phyloP scores from a whole-genome alignment of 2,888 invertebrate genomes.

The Myopa testacea region DNA sequence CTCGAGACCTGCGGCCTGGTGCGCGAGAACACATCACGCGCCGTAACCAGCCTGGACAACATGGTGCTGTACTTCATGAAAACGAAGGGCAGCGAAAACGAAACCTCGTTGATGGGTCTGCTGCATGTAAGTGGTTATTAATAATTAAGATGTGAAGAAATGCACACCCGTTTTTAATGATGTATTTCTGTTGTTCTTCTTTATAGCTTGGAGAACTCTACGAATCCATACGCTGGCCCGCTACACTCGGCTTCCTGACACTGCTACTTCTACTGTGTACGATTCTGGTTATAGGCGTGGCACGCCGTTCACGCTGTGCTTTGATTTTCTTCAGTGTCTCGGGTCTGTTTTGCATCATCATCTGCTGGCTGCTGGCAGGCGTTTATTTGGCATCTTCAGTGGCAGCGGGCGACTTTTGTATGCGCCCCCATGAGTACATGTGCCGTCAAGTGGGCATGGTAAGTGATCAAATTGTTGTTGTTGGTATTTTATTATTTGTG shows the following conservation, averaged over 20 bases:
- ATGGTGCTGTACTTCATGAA: conserved; percentile 68
- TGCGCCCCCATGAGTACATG: conserved; percentile 77
- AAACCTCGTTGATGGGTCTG: conserved; percentile 65
- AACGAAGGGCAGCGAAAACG: conserved; percentile 66
- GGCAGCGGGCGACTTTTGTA: conserved; percentile 86
- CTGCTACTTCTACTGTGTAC: conserved; percentile 65
- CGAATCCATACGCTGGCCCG: conserved; percentile 68
- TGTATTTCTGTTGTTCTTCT: not conserved
- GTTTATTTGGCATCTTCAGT: conserved; percentile 87
- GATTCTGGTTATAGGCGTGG: conserved; percentile 68
- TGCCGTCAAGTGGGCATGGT: conserved; percentile 68
- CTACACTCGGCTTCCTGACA: conserved; percentile 67
- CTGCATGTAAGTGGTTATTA: conserved; percentile 59
- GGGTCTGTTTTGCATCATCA: conserved; percentile 72
- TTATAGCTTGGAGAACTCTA: conserved; percentile 65
- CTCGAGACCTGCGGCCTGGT: conserved; percentile 77
- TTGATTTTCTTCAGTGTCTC: conserved; percentile 91
- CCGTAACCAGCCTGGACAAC: conserved; percentile 71
- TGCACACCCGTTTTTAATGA: too few species aligned
- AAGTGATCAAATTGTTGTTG: conserved; percentile 46
- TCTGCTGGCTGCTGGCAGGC: conserved; percentile 88
- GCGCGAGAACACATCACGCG: conserved; percentile 79
- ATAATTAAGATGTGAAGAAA: not conserved
- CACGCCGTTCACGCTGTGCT: conserved; percentile 79
- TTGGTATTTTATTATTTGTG: too few species aligned